Percentiles rank a stretch among this genome's conserved stretches.
Conservation (phyloP, 2,113 vertebrate genomes). For the Cercopithecus mona region DNA sequence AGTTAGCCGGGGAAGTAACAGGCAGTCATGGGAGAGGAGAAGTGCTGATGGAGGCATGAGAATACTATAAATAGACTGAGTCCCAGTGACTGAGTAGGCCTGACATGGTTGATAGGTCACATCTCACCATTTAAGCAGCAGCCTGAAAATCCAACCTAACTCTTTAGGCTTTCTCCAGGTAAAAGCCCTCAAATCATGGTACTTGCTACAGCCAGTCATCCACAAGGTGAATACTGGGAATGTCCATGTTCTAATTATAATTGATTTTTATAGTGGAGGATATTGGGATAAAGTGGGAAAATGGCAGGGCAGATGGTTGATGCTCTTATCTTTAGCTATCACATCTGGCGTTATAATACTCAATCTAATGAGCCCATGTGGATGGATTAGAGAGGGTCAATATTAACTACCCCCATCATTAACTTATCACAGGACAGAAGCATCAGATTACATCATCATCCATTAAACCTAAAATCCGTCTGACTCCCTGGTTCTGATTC, state of each 20-base stretch:
- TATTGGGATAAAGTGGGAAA: background rate
- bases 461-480: background rate
- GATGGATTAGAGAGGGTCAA: background rate
- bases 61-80: background rate
- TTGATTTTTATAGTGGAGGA: background rate
- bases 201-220: background rate
- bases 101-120: background rate
- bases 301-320: background rate
- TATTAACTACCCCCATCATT: background rate
- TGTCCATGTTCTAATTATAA: background rate
- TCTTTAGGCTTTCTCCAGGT: background rate
- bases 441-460: background rate
- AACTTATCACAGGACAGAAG: background rate
- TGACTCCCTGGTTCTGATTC: background rate
- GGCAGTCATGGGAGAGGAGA: background rate
- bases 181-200: background rate
- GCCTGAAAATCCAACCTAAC: background rate
- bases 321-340: background rate
- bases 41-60: rapidly evolving
- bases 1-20: rapidly evolving
- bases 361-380: background rate
- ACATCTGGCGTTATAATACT: background rate
- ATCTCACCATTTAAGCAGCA: background rate
- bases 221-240: background rate
- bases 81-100: background rate